A percentile compares a stretch with the other conserved stretches of the same genome.
Conservation (phyloP, 2,797 vertebrate genomes). For the Ispidina lecontei region DNA sequence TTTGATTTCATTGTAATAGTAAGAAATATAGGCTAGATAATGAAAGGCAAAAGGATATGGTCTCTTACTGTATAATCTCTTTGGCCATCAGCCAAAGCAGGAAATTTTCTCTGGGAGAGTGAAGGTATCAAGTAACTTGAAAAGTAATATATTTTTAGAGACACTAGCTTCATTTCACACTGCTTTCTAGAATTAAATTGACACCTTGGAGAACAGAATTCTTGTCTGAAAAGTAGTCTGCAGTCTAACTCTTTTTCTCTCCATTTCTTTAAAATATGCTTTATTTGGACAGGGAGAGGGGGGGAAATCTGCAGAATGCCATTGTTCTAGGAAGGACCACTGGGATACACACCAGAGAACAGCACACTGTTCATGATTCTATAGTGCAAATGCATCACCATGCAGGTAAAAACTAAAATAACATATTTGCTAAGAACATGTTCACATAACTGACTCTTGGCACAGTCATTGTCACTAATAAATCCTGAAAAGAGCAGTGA, state of each 20-base stretch:
- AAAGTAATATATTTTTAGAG: constrained; percentile 68
- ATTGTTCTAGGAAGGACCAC: background rate
- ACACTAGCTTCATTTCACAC: constrained; percentile 36
- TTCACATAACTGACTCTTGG: background rate
- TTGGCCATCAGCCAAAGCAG: constrained; percentile 73
- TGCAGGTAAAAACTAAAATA: background rate
- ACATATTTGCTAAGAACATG: background rate
- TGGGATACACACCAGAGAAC: background rate
- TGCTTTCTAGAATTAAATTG: constrained; percentile 61
- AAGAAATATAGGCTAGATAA: constrained; percentile 68
- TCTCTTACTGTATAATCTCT: constrained; percentile 63
- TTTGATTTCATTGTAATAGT: constrained; percentile 68
- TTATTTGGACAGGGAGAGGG: background rate
- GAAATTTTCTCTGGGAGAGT: constrained; percentile 67
- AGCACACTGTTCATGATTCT: background rate
- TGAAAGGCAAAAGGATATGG: constrained; percentile 64
- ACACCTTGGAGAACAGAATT: constrained; percentile 33
- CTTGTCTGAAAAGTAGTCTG: background rate
- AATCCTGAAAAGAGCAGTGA: background rate
- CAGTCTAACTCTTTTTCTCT: background rate
- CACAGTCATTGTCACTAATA: background rate
- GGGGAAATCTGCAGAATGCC: background rate
- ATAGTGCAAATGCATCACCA: background rate
- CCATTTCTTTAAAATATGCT: background rate
- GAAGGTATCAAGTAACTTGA: constrained; percentile 59